Evolutionary conservation across 2,888 invertebrate species (phyloP), one percentile per base, ranked within the genome.

Genomic region (Myopa tessellatipennis): DNA sequence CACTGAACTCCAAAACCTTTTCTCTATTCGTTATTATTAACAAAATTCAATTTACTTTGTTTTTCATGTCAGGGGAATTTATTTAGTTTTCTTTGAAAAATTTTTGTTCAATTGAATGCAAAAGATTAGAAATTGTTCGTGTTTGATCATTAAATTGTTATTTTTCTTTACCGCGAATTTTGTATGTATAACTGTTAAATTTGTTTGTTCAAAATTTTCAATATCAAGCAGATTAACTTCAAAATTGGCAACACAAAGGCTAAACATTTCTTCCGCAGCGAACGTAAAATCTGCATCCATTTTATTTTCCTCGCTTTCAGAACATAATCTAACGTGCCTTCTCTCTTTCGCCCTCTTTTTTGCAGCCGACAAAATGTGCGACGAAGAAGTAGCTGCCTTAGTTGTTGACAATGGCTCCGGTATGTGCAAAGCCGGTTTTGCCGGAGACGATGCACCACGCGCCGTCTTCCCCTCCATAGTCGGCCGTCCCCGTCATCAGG

Each of bases 391-490:
- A 92, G 96, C 96, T 91, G 95, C 95, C 89, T 93, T 95, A 90
- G 95, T 96, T 88, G 95, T 95, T 87, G 97, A 98, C 92, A 94
- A 95, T 90, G 97, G 97, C 83, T 96, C 97, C 87, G 95, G 95
- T 89, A 96, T 96, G 95, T 96, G 96, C 93, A 96, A 96, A 90
- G 96, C 96, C 89, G 96, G 96, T 84, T 96, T 96, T 91, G 95
- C 96, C 84, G 96, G 95, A 81, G 97, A 97, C 89, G 93, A 95
- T 87, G 95, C 95, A 80, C 97, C 97, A 72, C 92, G 96, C 86
- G 95, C 95, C 86, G 94, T 96, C 85, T 95, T 97, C 90, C 96
- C 97, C 75, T 95, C 96, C 83, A 94, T 95, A 91, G 96, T 96
- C 83, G 96, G 96, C 88, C 93, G 96, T 85, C 96, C 96, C 85